These are phyloP conservation scores for Herminia tarsipennalis DNA, from an alignment of 2,888 invertebrate genomes.

Conservation along the genomic window DNA sequence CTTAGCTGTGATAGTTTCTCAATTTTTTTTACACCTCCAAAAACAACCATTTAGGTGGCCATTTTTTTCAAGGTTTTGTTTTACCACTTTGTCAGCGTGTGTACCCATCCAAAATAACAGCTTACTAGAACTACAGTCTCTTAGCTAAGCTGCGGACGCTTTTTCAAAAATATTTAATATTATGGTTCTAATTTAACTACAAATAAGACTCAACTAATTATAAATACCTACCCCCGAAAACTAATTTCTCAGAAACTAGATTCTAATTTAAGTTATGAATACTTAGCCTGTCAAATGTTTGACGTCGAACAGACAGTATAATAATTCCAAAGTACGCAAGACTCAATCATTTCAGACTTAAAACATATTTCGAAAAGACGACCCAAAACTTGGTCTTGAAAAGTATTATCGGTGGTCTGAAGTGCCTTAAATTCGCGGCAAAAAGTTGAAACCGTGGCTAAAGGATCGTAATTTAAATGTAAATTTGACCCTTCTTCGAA, in stretches of 20 bases:
- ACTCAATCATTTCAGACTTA: conserved; percentile 32
- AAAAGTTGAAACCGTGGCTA: conserved; percentile 26
- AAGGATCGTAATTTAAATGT: conserved; percentile 50
- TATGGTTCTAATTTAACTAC: neutral
- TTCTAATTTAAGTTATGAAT: conserved; percentile 35
- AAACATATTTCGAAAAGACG: conserved; percentile 31
- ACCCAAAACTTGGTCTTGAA: conserved; percentile 29
- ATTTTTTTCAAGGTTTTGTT: too few relatives aligned
- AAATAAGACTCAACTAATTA: neutral
- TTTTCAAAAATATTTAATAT: too few relatives aligned
- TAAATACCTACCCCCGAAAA: conserved; percentile 16
- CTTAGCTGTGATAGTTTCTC: too few relatives aligned
- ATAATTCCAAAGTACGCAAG: conserved; percentile 28
- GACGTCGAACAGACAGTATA: conserved; percentile 24
- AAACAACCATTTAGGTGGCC: too few relatives aligned
- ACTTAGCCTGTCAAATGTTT: conserved; percentile 25
- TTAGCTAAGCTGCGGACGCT: too few relatives aligned
- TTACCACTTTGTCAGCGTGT: too few relatives aligned
- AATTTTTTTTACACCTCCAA: too few relatives aligned
- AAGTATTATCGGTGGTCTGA: conserved; percentile 34
- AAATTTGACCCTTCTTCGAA: conserved; percentile 39
- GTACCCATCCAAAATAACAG: too few relatives aligned
- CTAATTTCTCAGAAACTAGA: conserved; percentile 21
- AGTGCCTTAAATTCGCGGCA: conserved; percentile 31
- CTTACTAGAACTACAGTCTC: too few relatives aligned